phyloP scores from a whole-genome alignment of 2,113 vertebrate species.

The Pseudolaguvia tuberculata region DNA sequence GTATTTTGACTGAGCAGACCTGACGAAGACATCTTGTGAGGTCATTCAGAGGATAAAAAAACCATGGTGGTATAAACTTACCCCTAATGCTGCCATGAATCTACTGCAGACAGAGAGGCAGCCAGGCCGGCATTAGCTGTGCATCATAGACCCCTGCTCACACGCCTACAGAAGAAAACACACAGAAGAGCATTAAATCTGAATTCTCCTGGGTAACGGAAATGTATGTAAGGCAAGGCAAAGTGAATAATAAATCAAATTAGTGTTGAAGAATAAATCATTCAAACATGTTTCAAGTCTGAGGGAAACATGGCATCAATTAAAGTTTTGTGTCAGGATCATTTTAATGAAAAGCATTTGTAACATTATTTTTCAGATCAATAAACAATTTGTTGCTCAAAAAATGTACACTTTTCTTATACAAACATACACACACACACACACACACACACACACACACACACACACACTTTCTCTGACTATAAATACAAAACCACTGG shows the following conservation, averaged over 20 bases:
- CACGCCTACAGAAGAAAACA: conserved; percentile 36
- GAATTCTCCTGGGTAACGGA: background rate
- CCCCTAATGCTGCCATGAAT: conserved; percentile 50
- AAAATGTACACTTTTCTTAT: no score
- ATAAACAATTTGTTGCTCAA: background rate
- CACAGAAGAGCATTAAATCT: background rate
- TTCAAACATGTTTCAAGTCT: background rate
- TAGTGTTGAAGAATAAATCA: background rate
- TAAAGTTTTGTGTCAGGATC: background rate
- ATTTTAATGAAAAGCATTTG: background rate
- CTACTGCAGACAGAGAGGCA: conserved; percentile 41
- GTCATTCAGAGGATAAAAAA: background rate
- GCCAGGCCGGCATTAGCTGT: conserved; percentile 40
- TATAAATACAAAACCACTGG: background rate
- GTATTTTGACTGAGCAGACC: no score
- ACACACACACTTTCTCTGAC: background rate
- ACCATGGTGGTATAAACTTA: conserved; percentile 22
- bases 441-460: no score
- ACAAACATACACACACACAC: no score
- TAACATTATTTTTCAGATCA: background rate
- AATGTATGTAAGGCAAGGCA: background rate
- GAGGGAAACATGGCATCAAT: background rate
- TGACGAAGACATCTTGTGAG: background rate
- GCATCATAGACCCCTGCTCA: conserved; percentile 40
- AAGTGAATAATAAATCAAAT: background rate